phyloP scores from a whole-genome alignment of 1,140 invertebrate species.

The Steinernema feltiae region DNA sequence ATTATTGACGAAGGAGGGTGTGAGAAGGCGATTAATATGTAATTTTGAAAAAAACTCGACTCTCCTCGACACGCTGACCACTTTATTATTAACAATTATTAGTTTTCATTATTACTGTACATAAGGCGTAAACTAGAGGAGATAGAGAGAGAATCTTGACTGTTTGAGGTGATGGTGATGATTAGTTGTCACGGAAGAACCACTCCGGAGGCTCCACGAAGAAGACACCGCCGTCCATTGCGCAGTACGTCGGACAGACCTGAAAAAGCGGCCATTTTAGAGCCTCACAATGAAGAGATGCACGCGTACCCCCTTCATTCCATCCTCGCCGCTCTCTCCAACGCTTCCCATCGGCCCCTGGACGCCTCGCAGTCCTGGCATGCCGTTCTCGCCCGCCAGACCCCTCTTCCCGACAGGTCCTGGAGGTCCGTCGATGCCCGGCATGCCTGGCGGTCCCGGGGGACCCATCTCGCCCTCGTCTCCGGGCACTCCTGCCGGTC shows the following conservation, averaged over 20 bases:
- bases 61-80: too few relatives aligned
- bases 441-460: constrained; percentile 6
- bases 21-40: too few relatives aligned
- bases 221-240: constrained; percentile 40
- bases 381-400: constrained; percentile 3
- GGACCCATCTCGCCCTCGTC: background rate
- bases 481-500: background rate
- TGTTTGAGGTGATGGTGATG: too few relatives aligned
- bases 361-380: background rate
- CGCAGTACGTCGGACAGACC: constrained; percentile 55
- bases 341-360: too few relatives aligned
- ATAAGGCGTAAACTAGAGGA: too few relatives aligned
- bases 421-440: background rate
- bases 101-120: too few relatives aligned
- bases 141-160: too few relatives aligned
- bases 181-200: constrained; percentile 45
- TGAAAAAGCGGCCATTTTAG: constrained; percentile 24
- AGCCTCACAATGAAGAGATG: background rate
- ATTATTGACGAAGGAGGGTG: too few relatives aligned
- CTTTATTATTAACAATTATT: too few relatives aligned
- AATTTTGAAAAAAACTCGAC: too few relatives aligned
- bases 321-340: too few relatives aligned
- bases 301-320: too few relatives aligned
- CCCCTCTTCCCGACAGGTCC: constrained; percentile 26
- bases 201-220: constrained; percentile 44